Evolutionary conservation across 2,888 invertebrate genomes (phyloP), one percentile per base, ranked within the genome.

Genomic region (Eristalinus aeneus): DNA sequence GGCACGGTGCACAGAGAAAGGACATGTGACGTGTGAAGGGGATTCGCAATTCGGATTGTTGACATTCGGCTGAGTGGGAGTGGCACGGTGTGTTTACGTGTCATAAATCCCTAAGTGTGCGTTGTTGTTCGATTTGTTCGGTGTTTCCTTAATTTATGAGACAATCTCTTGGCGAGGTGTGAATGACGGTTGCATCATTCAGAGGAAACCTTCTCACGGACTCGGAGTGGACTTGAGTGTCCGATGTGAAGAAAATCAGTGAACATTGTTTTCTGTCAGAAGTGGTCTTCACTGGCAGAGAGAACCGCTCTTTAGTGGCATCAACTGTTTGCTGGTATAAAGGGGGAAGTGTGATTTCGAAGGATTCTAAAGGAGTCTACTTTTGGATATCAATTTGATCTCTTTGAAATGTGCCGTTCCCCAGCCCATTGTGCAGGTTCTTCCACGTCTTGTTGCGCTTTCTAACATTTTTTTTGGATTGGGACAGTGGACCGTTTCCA

Each of bases 31-130:
- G 16, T 12, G 11, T 65, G 65, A 67, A 64, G 31, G n/a, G 73
- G 22, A 71, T 67, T 72, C 34, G 72, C 79, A 65, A 65, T 73
- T 68, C 39, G 46, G 53, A 39, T 69, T 76, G 81, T 76, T 85
- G 68, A 68, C 27, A 34, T 53, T 64, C 6, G 56, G 16, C 16
- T 32, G 81, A 81, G 81, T 85, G 73, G 81, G 81, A 77, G 85
- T 78, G 83, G 68, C 69, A 12, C 68, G 32, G 39, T 68, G 39
- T 85, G 72, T 80, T 85, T 76, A 53, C 16, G 36, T 80, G 5
- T 46, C 76, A 81, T 85, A 85, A 85, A 77, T 80, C 46, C 46
- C 64, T 36, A 9, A 12, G 10, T 60, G 32, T 46, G 27, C 27
- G 27, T 27, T 27, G 46, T 46, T 46, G 10, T 39, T n/a, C 36